Evolutionary conservation across 92 coral and sea anemone species (phyloP).

Genomic region (Muricea muricata): DNA sequence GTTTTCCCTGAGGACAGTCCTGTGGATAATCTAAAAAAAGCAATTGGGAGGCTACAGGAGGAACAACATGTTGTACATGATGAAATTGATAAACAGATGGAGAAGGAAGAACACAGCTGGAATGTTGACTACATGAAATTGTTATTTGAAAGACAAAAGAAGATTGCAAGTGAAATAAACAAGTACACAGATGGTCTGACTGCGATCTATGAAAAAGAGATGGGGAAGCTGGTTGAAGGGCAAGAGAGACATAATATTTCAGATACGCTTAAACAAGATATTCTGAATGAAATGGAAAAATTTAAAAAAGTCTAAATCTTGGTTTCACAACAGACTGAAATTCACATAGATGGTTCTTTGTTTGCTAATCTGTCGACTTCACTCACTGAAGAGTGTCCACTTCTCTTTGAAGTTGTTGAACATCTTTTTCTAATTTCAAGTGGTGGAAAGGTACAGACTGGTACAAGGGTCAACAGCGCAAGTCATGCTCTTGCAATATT

Average conservation of each 20-base stretch:
- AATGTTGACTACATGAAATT: background rate
- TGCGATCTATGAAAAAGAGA: background rate
- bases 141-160: background rate
- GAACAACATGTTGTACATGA: background rate
- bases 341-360: constrained; percentile 13
- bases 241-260: background rate
- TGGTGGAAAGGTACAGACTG: constrained; percentile 12
- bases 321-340: too few relatives aligned
- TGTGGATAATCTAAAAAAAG: background rate
- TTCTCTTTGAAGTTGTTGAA: constrained; percentile 21
- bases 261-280: background rate
- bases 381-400: background rate
- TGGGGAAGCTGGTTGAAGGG: background rate
- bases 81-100: constrained; percentile 11
- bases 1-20: constrained; percentile 14
- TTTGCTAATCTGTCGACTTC: background rate
- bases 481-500: constrained; percentile 40
- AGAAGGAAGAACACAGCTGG: background rate
- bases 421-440: background rate
- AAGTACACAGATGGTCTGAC: constrained; percentile 6
- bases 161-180: background rate
- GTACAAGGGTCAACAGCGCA: constrained; percentile 7
- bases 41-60: background rate
- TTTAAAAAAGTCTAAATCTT: background rate
- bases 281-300: background rate